Conservation (phyloP, 1,140 invertebrate species). For the Metopolophium dirhodum region DNA sequence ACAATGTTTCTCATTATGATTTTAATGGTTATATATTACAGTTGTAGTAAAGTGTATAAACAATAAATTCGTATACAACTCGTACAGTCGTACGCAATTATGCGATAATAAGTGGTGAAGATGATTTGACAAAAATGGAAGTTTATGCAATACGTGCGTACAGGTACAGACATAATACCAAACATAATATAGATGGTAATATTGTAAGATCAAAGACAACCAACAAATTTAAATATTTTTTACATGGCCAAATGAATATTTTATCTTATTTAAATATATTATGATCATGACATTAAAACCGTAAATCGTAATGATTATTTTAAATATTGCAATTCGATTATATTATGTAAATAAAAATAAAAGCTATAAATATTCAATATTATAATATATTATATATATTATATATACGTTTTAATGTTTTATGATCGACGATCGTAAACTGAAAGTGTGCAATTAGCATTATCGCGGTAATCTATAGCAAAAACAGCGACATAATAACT, state of each 20-base stretch:
- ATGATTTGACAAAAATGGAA: conserved; percentile 5
- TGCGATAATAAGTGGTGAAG: neutral
- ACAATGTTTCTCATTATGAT: neutral
- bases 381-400: neutral
- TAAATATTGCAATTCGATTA: neutral
- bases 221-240: neutral
- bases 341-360: neutral
- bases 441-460: neutral
- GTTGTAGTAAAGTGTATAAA: neutral
- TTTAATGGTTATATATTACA: neutral
- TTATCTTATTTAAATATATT: neutral
- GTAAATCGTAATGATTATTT: neutral
- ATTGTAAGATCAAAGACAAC: neutral
- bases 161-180: neutral
- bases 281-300: neutral
- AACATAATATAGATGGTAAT: neutral
- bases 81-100: neutral
- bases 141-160: neutral
- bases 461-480: neutral
- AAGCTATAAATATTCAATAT: neutral
- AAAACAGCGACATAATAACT: neutral
- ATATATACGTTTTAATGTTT: no score
- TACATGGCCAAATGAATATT: neutral
- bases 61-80: neutral
- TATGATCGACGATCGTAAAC: neutral